Percentiles rank a stretch among this genome's conserved stretches.
Evolutionary conservation across 1,140 invertebrate genomes (phyloP).

Genomic region (Meloidogyne hapla): DNA sequence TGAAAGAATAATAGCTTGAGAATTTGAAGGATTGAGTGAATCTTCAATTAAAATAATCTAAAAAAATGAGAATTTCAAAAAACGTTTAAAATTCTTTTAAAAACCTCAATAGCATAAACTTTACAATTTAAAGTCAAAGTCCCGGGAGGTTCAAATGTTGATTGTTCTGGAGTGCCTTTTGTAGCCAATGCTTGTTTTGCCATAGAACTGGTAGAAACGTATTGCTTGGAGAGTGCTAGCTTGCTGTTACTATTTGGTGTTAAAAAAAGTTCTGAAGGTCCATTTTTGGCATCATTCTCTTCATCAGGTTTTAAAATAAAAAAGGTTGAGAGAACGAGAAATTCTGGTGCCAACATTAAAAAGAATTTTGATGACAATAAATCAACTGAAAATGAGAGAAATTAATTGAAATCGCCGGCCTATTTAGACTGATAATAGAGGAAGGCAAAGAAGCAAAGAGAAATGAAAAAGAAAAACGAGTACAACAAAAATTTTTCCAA

Average conservation of each 20-base stretch:
- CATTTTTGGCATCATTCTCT: constrained; percentile 24
- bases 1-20: constrained; percentile 84
- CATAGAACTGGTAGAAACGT: neutral
- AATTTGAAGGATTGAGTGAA: constrained; percentile 75
- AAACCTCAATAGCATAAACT: constrained; percentile 82
- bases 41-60: constrained; percentile 83
- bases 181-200: neutral
- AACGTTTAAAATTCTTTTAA: no score
- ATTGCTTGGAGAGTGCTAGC: constrained; percentile 15
- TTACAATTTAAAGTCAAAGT: constrained; percentile 76
- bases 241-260: neutral
- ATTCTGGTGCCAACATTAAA: constrained; percentile 59
- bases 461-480: no score
- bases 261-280: constrained; percentile 7
- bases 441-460: no score
- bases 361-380: constrained; percentile 56
- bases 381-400: constrained; percentile 42
- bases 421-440: no score
- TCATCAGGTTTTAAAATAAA: constrained; percentile 52
- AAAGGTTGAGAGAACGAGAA: constrained; percentile 53
- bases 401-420: no score
- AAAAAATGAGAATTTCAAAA: no score
- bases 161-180: constrained; percentile 18
- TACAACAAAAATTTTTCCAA: no score
- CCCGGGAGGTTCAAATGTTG: constrained; percentile 46